Base-by-base conservation (phyloP, 2,113 vertebrate genomes). In the Coracopsis vasa region DNA sequence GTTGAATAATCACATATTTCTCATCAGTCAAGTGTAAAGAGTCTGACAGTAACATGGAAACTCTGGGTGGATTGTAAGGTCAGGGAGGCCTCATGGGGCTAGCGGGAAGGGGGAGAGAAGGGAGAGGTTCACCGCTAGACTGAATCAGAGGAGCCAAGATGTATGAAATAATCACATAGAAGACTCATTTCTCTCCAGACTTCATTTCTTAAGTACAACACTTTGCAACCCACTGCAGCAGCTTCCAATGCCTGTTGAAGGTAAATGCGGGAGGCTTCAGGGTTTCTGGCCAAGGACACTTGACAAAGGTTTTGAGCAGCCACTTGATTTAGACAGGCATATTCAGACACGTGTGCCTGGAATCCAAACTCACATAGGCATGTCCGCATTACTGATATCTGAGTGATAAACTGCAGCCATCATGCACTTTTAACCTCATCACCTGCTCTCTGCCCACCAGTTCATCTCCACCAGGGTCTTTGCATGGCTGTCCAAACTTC, bases 1-100 rank as follows among this genome's bases (percentile, higher is more conserved):
- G 72, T 78, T 94, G 77, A 94, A 86, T 72, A 96, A 96, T 92
- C 90, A 95, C 94, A 37, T 89, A 93, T 48, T 91, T 95, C 79
- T 93, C 95, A 90, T 96, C 96, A 95, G 90, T 95, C 88, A 86
- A 95, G 54, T 93, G 88, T 88, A 85, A 94, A 81, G 53, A 87
- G 74, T 78, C 42, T 96, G 90, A 95, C 90, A 87, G 92, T 61
- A 95, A 95, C 87, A 93, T 86, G 89, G 88, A 93, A 94, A 82
- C 82, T 20, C 80, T 81, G 84, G 81, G 78, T 71, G 53, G 95
- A 81, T 74, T 66, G 50, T 47, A 77, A 72, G 64, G 75, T 91
- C 80, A 90, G 53, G 51, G 42, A 67, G 73, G 88, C 85, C 81
- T 97, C 60, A 1, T 94, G 97, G 66, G 96, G 88, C 35, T 65